phyloP scores from a whole-genome alignment of 64 coral and sea anemone species.

The Anthopleura sola region DNA sequence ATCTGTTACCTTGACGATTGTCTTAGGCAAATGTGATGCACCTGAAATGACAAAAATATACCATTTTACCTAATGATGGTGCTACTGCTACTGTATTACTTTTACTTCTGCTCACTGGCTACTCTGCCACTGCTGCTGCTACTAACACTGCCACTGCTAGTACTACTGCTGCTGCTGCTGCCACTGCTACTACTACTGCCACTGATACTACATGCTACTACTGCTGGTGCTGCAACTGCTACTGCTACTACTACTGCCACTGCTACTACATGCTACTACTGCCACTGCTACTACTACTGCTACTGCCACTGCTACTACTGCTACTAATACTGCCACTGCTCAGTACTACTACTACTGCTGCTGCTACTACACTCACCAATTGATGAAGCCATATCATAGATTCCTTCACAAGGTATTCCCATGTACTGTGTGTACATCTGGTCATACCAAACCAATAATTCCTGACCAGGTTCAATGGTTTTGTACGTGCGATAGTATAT shows the following conservation, averaged over 20 bases:
- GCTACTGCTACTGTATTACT: conserved; percentile 12
- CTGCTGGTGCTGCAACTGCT: neutral
- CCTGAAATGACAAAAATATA: neutral
- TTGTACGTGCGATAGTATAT: conserved; percentile 70
- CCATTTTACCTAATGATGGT: neutral
- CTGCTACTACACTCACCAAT: neutral
- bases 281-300: neutral
- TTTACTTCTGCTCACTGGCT: neutral
- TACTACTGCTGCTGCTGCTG: neutral
- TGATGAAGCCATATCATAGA: conserved; percentile 2
- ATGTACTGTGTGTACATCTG: conserved; percentile 24
- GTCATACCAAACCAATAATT: conserved; percentile 53
- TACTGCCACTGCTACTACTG: conserved; percentile 7
- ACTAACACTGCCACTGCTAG: conserved; percentile 1
- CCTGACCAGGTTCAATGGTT: conserved; percentile 20
- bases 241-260: neutral
- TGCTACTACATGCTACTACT: neutral
- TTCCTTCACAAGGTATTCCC: conserved; percentile 17
- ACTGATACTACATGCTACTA: neutral
- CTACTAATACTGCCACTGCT: neutral
- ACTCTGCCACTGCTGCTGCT: conserved; percentile 34
- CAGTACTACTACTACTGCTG: neutral
- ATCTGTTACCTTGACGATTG: neutral
- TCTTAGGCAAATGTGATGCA: neutral
- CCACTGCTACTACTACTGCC: neutral